phyloP scores from a whole-genome alignment of 2,113 vertebrate species.

The Chloropsis cyanopogon region DNA sequence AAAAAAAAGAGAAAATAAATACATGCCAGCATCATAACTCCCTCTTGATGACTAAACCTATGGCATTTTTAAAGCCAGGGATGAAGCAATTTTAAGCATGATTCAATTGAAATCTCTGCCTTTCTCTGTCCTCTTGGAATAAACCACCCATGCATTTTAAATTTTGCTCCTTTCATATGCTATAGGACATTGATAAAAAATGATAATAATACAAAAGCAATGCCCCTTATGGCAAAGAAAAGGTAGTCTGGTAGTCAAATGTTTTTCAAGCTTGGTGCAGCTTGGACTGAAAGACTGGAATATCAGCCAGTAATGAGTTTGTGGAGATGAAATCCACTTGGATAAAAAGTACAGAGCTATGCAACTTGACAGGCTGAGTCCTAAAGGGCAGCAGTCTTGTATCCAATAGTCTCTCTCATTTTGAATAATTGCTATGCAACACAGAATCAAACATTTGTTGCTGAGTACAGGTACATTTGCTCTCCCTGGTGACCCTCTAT shows the following conservation, averaged over 20 bases:
- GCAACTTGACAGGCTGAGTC: slow-evolving; percentile 23
- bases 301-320: background rate
- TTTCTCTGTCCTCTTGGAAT: background rate
- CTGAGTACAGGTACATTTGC: slow-evolving; percentile 36
- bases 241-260: background rate
- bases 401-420: slow-evolving; percentile 36
- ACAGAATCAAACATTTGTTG: slow-evolving; percentile 50
- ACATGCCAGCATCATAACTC: background rate
- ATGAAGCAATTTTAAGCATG: background rate
- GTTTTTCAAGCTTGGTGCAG: background rate
- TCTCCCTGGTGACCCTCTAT: slow-evolving; percentile 30
- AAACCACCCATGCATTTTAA: background rate
- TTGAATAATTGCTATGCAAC: slow-evolving; percentile 52
- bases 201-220: background rate
- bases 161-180: background rate
- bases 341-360: slow-evolving; percentile 2
- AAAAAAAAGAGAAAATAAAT: background rate
- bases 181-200: background rate
- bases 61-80: background rate
- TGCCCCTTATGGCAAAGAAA: background rate
- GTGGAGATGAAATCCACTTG: slow-evolving; percentile 16
- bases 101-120: background rate
- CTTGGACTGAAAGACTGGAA: background rate
- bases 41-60: background rate
- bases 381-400: slow-evolving; percentile 39